phyloP scores from a whole-genome alignment of 2,888 invertebrate genomes.

The Masnerella sp. region DNA sequence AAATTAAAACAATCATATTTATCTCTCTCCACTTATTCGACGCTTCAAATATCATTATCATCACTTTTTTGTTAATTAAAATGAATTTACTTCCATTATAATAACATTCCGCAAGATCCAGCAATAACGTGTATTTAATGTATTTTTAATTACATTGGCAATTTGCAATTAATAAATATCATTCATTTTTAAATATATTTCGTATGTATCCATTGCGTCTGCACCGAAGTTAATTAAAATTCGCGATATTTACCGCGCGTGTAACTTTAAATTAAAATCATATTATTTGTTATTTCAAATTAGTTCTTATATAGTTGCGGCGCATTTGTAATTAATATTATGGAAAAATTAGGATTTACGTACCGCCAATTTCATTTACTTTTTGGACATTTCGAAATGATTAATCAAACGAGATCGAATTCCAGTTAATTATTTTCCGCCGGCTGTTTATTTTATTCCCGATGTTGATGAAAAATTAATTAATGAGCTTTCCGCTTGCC shows the following conservation, averaged over 20 bases:
- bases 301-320: conserved; percentile 31
- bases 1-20: too few species aligned
- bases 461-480: too few species aligned
- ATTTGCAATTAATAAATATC: conserved; percentile 1
- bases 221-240: conserved; percentile 41
- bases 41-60: too few species aligned
- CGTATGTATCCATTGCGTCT: not conserved
- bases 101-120: not conserved
- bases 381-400: conserved; percentile 6
- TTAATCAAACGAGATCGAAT: conserved; percentile 17
- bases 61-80: not conserved
- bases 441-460: too few species aligned
- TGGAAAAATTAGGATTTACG: conserved; percentile 12
- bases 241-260: conserved; percentile 23
- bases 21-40: too few species aligned
- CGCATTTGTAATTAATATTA: conserved; percentile 35
- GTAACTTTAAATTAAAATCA: conserved; percentile 27
- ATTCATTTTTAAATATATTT: not conserved
- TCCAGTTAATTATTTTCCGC: too few species aligned
- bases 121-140: not conserved
- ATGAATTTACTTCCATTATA: not conserved
- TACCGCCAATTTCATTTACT: conserved; percentile 4
- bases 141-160: not conserved
- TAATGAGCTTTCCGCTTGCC: too few species aligned
- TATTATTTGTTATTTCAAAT: conserved; percentile 40